Evolutionary conservation across 2,113 vertebrate species (phyloP), one percentile per base, ranked within the genome.

Genomic region (Rhodinocichla rosea): DNA sequence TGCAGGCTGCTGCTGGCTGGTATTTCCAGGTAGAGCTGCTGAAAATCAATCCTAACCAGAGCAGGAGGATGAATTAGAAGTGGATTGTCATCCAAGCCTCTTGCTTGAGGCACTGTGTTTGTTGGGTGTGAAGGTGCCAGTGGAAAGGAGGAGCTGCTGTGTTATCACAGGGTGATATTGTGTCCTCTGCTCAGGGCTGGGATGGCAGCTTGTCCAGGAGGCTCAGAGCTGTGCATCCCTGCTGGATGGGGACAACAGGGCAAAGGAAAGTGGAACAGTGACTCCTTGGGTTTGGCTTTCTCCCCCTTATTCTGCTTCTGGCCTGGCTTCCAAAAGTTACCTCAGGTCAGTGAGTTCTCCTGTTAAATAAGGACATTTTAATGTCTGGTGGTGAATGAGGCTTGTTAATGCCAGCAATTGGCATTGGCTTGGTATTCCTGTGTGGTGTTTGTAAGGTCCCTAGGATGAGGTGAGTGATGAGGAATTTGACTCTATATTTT

Each of bases 191-290:
- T 19, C 77, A 33, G 23, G 50, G 67, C 11, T 57, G 74, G 79
- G 37, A 2, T 5, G n/a, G 69, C 28, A 65, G 73, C 42, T 79
- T 13, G 2, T 12, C 40, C 8, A 12, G 68, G 67, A 47, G 15
- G 23, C 26, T 56, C 1, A 3, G 63, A 14, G 42, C 45, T 65
- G 12, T 7, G 62, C 33, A 3, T 10, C 49, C 13, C 15, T 56
- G 53, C 74, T 73, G 60, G 20, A 2, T 23, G 55, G 37, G 40
- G 47, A 56, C 14, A 24, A 18, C 9, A 7, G 2, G 12, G 12
- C 10, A 37, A 47, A 0, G 23, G 7, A 40, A 53, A 0, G 2
- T 10, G 28, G 26, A 83, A 13, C 40, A 17, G 26, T 1, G 0
- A 11, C 33, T 80, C 55, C 50, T 18, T 49, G 55, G 26, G 27